Base-by-base conservation (phyloP, 2,113 vertebrate genomes). In the Narcine bancroftii region DNA sequence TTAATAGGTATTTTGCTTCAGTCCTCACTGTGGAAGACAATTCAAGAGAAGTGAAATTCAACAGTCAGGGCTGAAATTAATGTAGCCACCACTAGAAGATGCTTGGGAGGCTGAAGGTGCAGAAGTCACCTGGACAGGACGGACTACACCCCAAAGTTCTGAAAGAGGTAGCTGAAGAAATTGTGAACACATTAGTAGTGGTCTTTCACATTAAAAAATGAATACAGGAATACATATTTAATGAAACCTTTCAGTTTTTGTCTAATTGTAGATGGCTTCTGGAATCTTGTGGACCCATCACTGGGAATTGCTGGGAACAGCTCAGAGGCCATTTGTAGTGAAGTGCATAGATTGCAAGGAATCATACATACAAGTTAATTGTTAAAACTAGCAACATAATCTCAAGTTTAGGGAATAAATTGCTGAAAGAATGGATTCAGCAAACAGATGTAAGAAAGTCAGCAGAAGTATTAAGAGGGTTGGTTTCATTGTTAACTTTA, bases 231-330 rank as follows among this genome's bases (percentile, higher is more conserved):
- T 89, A 24, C 36, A 89, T 65, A 65, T 39, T 89, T 63, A 21
- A 89, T 89, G 53, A 65, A 89, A 63, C 6, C 85, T 65, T 33
- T 89, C 85, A 60, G 65, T 89, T 89, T 65, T 89, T 36, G 9
- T 56, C 63, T 63, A 63, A 89, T 63, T 89, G 19, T 33, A 89
- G 24, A 60, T 36, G 29, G 24, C 39, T 89, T 89, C 60, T 65
- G 53, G 33, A n/a, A 33, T 89, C 85, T n/a, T 89, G 85, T 60
- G 50, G n/a, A 89, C 33, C 3, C 36, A 89, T 11, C 26, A 85
- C 53, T 3, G 21, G 53, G 85, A 56, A 89, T 42, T 89, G 56
- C 33, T 33, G 65, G n/a, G 39, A 65, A n/a, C 56, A 89, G 15
- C 53, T 89, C 56, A 85, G 60, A 33, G 53, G 60, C 17, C 39